phyloP scores from a whole-genome alignment of 2,888 invertebrate genomes.

The Drosophila multiciliata region DNA sequence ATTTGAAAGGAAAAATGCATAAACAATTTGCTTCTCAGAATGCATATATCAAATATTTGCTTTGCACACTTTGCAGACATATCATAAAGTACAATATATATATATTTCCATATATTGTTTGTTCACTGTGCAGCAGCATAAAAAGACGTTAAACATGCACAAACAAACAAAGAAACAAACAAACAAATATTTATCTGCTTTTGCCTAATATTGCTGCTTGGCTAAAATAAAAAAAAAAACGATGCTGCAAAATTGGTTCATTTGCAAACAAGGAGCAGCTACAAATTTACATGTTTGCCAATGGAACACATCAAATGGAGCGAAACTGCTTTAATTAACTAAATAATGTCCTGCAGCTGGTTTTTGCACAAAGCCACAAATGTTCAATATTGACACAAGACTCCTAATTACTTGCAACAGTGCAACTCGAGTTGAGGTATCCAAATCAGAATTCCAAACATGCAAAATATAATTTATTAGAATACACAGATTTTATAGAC shows the following conservation, averaged over 20 bases:
- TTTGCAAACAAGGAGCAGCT: slow-evolving; percentile 1
- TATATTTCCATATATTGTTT: not conserved
- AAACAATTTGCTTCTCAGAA: not conserved
- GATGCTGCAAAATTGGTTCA: slow-evolving; percentile 2
- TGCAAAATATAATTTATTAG: not conserved
- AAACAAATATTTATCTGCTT: not conserved
- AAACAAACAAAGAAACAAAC: not conserved
- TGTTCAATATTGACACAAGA: not conserved
- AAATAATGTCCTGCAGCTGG: not conserved
- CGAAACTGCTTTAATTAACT: not conserved
- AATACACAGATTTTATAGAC: not conserved
- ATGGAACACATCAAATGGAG: slow-evolving; percentile 12
- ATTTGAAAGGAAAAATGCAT: no score
- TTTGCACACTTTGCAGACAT: not conserved
- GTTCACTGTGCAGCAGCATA: not conserved
- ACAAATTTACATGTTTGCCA: slow-evolving; percentile 28
- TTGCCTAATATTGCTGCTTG: not conserved
- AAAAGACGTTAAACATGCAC: not conserved
- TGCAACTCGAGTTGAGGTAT: not conserved
- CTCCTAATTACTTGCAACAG: not conserved
- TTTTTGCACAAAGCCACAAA: not conserved
- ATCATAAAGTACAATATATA: not conserved
- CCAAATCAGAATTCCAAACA: not conserved
- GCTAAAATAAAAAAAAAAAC: not conserved
- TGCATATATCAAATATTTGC: not conserved